phyloP scores from a whole-genome alignment of 2,797 vertebrate species.

The Lepilemur septentrionalis region DNA sequence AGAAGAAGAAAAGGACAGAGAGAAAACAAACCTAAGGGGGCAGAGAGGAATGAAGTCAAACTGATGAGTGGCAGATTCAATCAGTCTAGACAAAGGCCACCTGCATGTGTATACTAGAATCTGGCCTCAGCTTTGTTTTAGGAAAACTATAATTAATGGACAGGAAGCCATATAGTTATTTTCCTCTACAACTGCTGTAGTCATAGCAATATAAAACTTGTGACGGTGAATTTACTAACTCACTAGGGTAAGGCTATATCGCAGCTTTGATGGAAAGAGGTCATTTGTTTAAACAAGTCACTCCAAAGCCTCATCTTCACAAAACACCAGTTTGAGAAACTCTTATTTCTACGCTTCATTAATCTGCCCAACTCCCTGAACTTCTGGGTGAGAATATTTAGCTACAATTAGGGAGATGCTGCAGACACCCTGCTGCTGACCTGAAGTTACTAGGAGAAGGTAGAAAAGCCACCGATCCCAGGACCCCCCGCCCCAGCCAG shows the following conservation, averaged over 20 bases:
- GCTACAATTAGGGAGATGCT: neutral
- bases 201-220: neutral
- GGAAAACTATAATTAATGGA: conserved; percentile 34
- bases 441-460: neutral
- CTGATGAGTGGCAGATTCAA: conserved; percentile 19
- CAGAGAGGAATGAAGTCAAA: neutral
- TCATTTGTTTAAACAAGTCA: neutral
- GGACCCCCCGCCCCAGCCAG: neutral
- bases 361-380: neutral
- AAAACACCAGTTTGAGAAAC: neutral
- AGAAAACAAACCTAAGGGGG: neutral
- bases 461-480: neutral
- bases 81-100: neutral
- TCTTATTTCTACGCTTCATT: neutral
- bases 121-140: conserved; percentile 3
- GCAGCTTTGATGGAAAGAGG: neutral
- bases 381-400: neutral
- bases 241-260: neutral
- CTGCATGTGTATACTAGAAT: neutral
- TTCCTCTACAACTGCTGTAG: neutral
- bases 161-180: neutral
- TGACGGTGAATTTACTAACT: neutral
- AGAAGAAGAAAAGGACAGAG: neutral
- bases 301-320: neutral
- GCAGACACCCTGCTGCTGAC: neutral